Base-by-base conservation (phyloP, 30 jellyfish, hydroid and myxozoan species). In the Hydractinia echinata region DNA sequence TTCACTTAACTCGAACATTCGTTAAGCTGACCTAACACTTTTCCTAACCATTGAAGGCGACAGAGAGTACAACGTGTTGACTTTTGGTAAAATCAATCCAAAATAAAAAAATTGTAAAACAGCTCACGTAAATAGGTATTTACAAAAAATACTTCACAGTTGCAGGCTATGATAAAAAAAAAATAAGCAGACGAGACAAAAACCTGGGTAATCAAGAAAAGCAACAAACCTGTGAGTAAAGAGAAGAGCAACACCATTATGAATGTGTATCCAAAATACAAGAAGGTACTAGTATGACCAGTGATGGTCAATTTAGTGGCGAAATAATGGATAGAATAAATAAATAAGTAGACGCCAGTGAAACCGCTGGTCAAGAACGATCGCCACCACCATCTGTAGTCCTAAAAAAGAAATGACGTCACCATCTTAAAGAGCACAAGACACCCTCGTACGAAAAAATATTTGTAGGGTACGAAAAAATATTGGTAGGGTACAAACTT, bases 341-440 rank as follows among this genome's bases (percentile, higher is more conserved):
- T 66, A 87, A 92, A 92, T 60, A 92, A 53, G 76, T 92, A 92
- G 51, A 92, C 95, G 4, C 98, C 98, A 60, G 98, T 92, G 54
- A 88, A 92, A 7, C 89, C 98, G 77, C 98, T 85, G 19, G 98
- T 92, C 67, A 92, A 72, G 79, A 88, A 92, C 5, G 98, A 86
- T 51, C 98, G 69, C 98, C 98, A 92, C 98, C 98, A 92, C 98
- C 98, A 92, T 19, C 95, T 82, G 85, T 92, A 92, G 66, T 92
- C 98, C 98, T 92, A 80, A 8, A 54, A 55, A 58, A 62, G 50
- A 21, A 67, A 21, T 11, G 21, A 67, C 69, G 2, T 30, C 44
- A 58, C 15, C 69, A 58, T 3, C 69, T 3, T 11, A 13, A 3
- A 0, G 69, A 58, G 69, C 3, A n/a, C n/a, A 58, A 13, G 15